These are phyloP conservation scores for Pocota personata DNA, from an alignment of 2,888 invertebrate species.

Conservation along the genomic window DNA sequence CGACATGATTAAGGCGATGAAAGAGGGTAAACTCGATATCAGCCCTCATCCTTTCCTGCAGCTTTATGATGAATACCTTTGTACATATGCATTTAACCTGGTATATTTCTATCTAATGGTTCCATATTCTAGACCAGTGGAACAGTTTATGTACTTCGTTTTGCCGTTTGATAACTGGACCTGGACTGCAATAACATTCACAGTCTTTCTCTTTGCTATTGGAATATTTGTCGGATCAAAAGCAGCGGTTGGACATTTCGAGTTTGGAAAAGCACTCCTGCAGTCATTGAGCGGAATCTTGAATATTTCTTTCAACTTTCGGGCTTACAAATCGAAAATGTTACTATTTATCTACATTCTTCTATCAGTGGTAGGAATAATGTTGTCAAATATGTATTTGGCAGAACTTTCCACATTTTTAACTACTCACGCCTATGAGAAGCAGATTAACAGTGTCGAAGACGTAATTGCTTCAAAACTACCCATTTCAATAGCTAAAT, in stretches of 20 bases:
- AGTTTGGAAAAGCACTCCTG: conserved; percentile 43
- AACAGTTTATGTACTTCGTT: conserved; percentile 73
- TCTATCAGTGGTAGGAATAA: conserved; percentile 77
- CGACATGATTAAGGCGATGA: conserved; percentile 28
- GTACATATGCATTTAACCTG: conserved; percentile 5
- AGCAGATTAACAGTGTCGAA: conserved; percentile 72
- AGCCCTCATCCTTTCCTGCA: conserved; percentile 15
- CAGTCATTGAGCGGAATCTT: conserved; percentile 23
- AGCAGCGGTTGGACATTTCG: neutral
- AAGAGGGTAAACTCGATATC: conserved; percentile 33
- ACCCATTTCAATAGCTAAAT: conserved; percentile 26
- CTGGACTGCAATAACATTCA: conserved; percentile 37
- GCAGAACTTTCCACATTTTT: conserved; percentile 79
- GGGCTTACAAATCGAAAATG: neutral
- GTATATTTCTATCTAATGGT: conserved; percentile 47
- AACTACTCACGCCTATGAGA: conserved; percentile 74
- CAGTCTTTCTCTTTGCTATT: neutral
- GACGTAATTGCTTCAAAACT: conserved; percentile 67
- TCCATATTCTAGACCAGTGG: conserved; percentile 64
- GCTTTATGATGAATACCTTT: conserved; percentile 30
- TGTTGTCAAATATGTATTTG: conserved; percentile 77
- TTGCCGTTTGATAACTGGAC: conserved; percentile 60
- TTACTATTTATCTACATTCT: conserved; percentile 28
- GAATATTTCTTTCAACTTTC: conserved; percentile 7
- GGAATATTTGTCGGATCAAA: conserved; percentile 11